Percentiles rank a stretch among this genome's conserved stretches.
Evolutionary conservation across 2,888 invertebrate genomes (phyloP).

Genomic region (Scaptomyza polygonia): DNA sequence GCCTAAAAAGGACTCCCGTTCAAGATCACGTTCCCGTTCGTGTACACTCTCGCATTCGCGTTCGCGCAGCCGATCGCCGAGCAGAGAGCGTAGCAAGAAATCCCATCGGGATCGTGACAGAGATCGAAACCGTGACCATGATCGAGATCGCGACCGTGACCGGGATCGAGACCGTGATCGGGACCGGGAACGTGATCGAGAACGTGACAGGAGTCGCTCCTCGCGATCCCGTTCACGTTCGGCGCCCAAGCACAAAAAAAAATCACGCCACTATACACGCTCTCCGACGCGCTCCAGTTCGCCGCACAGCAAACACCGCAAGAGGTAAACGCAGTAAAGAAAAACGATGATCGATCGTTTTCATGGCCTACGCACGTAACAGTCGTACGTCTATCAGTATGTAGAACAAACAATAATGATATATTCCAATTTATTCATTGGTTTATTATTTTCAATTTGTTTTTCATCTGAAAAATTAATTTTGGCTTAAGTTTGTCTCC

Average conservation of each 20-base stretch:
- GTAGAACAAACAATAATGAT: conserved; percentile 2
- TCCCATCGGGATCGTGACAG: conserved; percentile 60
- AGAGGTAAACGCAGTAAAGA: conserved; percentile 69
- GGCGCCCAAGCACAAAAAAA: conserved; percentile 82
- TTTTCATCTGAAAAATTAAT: neutral
- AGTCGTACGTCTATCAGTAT: conserved; percentile 1
- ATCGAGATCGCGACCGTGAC: conserved; percentile 23
- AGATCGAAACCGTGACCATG: conserved; percentile 35
- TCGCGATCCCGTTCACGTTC: conserved; percentile 80
- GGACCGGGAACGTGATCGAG: conserved; percentile 22
- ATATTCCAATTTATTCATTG: neutral
- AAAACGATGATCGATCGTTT: neutral
- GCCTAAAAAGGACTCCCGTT: conserved; percentile 81
- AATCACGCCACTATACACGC: conserved; percentile 83
- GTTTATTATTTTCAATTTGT: neutral
- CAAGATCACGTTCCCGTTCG: conserved; percentile 79
- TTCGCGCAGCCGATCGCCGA: conserved; percentile 68
- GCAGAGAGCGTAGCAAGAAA: conserved; percentile 77
- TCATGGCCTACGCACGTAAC: conserved; percentile 1
- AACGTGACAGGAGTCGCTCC: conserved; percentile 64
- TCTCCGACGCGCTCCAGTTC: conserved; percentile 83
- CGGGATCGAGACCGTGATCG: conserved; percentile 32
- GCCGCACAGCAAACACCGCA: conserved; percentile 83
- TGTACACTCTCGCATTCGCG: conserved; percentile 79
- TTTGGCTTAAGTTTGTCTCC: too few relatives aligned